A percentile compares a stretch with the other conserved stretches of the same genome.
Conservation (phyloP, 2,888 invertebrate species). For the Limenitis camilla region DNA sequence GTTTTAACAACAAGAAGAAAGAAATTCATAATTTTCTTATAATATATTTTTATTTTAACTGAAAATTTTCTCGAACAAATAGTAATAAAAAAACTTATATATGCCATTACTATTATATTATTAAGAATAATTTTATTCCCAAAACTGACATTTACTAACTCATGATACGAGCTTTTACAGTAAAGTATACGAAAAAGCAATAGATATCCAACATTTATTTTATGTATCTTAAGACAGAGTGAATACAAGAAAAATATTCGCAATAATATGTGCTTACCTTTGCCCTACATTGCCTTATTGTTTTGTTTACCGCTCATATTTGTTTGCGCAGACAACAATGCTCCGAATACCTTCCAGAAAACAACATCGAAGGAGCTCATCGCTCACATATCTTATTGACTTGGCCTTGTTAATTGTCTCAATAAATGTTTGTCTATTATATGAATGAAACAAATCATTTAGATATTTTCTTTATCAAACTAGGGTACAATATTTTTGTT, state of each 20-base stretch:
- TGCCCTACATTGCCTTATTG: background rate
- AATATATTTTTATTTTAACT: too few relatives aligned
- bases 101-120: too few relatives aligned
- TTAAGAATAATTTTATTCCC: too few relatives aligned
- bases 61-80: too few relatives aligned
- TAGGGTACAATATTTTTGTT: background rate
- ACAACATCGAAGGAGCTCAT: constrained; percentile 1
- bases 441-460: background rate
- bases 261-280: background rate
- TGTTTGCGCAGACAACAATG: constrained; percentile 2
- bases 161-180: too few relatives aligned
- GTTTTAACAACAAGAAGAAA: too few relatives aligned
- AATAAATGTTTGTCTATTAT: constrained; percentile 12
- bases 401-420: constrained; percentile 24
- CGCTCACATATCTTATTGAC: constrained; percentile 16
- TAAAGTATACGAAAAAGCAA: too few relatives aligned
- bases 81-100: too few relatives aligned
- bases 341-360: constrained; percentile 2
- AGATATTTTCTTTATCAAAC: background rate
- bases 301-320: constrained; percentile 4
- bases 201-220: too few relatives aligned
- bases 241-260: background rate
- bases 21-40: too few relatives aligned
- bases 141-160: too few relatives aligned
- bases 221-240: background rate